Conservation (phyloP, 1,140 invertebrate genomes). For the Zophobas atratus region DNA sequence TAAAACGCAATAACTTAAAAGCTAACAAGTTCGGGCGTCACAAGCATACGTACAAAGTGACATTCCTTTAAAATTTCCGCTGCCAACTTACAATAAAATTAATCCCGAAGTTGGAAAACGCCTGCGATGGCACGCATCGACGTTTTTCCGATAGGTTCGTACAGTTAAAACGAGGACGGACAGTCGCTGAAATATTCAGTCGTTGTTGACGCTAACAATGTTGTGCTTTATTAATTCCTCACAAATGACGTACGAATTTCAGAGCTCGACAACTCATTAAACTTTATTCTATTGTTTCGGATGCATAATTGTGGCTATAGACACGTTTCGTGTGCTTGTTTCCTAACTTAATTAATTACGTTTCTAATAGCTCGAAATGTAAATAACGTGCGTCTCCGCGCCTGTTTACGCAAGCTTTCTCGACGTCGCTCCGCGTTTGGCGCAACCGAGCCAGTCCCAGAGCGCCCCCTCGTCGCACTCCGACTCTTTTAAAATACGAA, state of each 20-base stretch:
- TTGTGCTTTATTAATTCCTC: background rate
- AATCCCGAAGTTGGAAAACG: background rate
- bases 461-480: background rate
- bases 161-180: background rate
- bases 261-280: too few relatives aligned
- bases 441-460: background rate
- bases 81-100: background rate
- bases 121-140: background rate
- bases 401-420: background rate
- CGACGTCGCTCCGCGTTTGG: background rate
- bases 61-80: too few relatives aligned
- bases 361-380: background rate
- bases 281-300: too few relatives aligned
- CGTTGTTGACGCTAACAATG: background rate
- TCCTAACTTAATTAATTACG: conserved; percentile 1
- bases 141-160: background rate
- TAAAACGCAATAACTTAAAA: too few relatives aligned
- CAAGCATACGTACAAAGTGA: too few relatives aligned
- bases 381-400: background rate
- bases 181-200: conserved; percentile 2
- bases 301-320: too few relatives aligned
- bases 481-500: background rate
- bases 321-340: background rate
- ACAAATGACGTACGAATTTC: background rate
- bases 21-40: too few relatives aligned